phyloP scores from a whole-genome alignment of 2,797 vertebrate species.

The Linurgus olivaceus region DNA sequence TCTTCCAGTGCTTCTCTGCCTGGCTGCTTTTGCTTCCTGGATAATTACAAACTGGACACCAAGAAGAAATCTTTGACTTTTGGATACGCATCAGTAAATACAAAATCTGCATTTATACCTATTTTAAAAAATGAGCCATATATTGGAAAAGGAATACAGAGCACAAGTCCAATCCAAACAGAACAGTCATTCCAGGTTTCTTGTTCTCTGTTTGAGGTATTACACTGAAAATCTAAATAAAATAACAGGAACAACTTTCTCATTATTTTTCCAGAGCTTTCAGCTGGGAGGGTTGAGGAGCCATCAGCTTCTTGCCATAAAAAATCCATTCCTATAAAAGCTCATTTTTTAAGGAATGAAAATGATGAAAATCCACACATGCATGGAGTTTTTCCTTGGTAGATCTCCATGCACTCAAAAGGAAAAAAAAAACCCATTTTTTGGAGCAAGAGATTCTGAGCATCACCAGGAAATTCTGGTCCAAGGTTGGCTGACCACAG shows the following conservation, averaged over 20 bases:
- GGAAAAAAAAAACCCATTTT: background rate
- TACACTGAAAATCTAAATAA: background rate
- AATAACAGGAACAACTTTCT: background rate
- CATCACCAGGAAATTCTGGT: background rate
- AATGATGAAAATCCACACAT: background rate
- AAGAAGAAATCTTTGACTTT: background rate
- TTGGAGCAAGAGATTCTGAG: background rate
- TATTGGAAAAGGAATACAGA: background rate
- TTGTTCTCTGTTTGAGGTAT: background rate
- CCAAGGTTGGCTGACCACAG: background rate
- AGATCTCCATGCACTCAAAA: background rate
- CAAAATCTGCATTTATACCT: background rate
- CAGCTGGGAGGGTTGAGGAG: background rate
- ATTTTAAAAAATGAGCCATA: rapidly evolving
- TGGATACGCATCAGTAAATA: background rate
- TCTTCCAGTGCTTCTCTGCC: background rate
- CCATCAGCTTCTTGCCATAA: background rate
- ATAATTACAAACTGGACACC: background rate
- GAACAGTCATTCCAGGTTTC: background rate
- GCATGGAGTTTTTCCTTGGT: background rate
- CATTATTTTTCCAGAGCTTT: background rate
- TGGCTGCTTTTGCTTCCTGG: background rate
- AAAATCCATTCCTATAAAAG: background rate
- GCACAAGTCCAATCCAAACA: background rate
- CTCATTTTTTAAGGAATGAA: background rate